Percentiles rank a stretch among this genome's conserved stretches.
Conservation (phyloP, 2,888 invertebrate genomes). For the Lepidonotus clava region DNA sequence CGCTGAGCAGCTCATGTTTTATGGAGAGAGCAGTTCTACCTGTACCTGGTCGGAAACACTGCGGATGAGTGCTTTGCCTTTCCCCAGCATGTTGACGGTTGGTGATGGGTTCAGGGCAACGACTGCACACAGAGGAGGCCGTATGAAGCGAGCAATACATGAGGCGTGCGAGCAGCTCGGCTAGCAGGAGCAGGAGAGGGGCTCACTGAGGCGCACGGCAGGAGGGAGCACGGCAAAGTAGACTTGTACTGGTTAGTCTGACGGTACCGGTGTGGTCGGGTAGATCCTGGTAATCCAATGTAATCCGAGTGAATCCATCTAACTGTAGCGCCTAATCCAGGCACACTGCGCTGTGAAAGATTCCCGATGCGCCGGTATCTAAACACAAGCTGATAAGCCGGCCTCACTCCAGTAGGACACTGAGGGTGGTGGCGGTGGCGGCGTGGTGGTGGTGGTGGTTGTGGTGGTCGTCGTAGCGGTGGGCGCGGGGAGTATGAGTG, state of each 20-base stretch:
- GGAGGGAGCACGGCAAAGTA: background rate
- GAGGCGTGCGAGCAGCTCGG: background rate
- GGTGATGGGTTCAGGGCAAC: background rate
- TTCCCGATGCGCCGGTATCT: too few species aligned
- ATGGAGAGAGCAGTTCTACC: background rate
- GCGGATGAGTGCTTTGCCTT: constrained; percentile 32
- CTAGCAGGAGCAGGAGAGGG: background rate
- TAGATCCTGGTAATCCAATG: too few species aligned
- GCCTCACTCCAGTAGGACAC: too few species aligned
- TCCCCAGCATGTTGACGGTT: constrained; percentile 11
- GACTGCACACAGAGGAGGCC: background rate
- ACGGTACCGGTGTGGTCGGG: background rate
- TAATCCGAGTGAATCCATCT: too few species aligned
- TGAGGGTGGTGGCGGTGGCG: background rate
- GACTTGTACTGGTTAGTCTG: background rate
- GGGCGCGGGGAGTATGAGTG: background rate
- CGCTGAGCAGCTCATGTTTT: too few species aligned
- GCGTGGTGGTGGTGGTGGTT: background rate
- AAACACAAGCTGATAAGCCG: too few species aligned
- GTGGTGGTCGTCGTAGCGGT: background rate
- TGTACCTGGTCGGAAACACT: constrained; percentile 45
- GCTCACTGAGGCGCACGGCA: background rate
- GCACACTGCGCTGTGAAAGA: too few species aligned
- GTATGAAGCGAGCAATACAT: background rate
- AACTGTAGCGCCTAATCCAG: too few species aligned